These are phyloP conservation scores for Etia nguti DNA, from an alignment of 2,113 vertebrate species.

Conservation along the genomic window DNA sequence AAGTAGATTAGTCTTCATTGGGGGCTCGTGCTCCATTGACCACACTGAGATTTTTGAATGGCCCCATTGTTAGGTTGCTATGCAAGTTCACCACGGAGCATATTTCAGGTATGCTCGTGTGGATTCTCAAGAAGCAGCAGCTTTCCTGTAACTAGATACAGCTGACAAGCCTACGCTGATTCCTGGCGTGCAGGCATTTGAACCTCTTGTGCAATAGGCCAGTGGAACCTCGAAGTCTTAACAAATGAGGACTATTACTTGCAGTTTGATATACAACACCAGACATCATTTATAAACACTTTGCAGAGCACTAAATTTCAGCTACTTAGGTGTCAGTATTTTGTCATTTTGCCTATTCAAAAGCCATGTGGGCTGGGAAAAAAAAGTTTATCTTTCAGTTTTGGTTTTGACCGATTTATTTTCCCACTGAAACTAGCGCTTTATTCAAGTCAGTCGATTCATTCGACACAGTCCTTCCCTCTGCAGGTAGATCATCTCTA, in stretches of 20 bases:
- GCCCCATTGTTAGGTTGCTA: neutral
- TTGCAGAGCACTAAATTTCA: neutral
- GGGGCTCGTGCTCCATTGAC: neutral
- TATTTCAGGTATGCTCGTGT: neutral
- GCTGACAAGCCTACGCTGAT: neutral
- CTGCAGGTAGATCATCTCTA: neutral
- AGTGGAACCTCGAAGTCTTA: slow-evolving; percentile 1
- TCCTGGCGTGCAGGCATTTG: slow-evolving; percentile 34
- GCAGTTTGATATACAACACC: neutral
- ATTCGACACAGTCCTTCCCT: neutral
- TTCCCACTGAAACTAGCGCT: neutral
- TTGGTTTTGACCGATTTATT: neutral
- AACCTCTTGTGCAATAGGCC: slow-evolving; percentile 48
- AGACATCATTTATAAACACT: neutral
- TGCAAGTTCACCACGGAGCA: neutral
- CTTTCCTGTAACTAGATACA: slow-evolving; percentile 42
- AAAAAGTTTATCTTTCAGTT: neutral
- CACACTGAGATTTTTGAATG: neutral
- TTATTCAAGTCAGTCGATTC: neutral
- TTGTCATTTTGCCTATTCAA: neutral
- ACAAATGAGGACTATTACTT: neutral
- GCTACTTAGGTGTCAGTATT: neutral
- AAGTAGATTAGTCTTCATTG: neutral
- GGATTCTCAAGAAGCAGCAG: neutral
- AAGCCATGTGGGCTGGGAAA: neutral